Evolutionary conservation across 2,113 vertebrate species (phyloP), one percentile per base, ranked within the genome.

Genomic region (Lontra canadensis): DNA sequence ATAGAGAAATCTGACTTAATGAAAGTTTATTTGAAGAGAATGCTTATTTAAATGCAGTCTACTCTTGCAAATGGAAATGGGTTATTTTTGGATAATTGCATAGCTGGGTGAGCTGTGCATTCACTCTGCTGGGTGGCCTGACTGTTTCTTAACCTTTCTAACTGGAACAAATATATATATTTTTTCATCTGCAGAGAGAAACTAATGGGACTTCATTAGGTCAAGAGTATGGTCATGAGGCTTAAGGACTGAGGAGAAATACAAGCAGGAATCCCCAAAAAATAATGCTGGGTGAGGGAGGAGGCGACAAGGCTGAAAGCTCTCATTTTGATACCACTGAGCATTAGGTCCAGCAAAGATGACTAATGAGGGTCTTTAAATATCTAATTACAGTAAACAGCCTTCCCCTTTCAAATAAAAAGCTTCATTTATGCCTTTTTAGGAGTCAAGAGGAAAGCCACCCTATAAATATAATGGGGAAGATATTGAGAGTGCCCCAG

Each of bases 301-400:
- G 61, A 82, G 91, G 78, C 0, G 1, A 57, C 79, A 31, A 44
- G 17, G 47, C 82, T 67, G 29, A 84, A 95, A 92, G 86, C 49
- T 91, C 71, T 95, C 91, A 71, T 97, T 95, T 95, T 7, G 36
- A 65, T 52, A 90, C 86, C 94, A 94, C 90, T 98, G 88, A 88
- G 96, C 52, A 69, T 85, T 63, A 95, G 91, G 84, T 90, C 93
- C 94, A 96, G 92, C 92, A 90, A 92, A 97, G 96, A 71, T 3
- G 0, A 47, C 97, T 97, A 96, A 98, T 97, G 76, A 97, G 81
- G 85, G 92, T 92, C 95, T 98, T 98, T 97, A 96, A 95, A 88
- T 92, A 92, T 78, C 90, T 98, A 97, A 98, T 98, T 97, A 97
- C 94, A 97, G 96, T 94, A 97, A 98, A 97, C 95, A 98, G 90